phyloP scores from a whole-genome alignment of 1,140 invertebrate species.

The Lordiphosa clarofinis region DNA sequence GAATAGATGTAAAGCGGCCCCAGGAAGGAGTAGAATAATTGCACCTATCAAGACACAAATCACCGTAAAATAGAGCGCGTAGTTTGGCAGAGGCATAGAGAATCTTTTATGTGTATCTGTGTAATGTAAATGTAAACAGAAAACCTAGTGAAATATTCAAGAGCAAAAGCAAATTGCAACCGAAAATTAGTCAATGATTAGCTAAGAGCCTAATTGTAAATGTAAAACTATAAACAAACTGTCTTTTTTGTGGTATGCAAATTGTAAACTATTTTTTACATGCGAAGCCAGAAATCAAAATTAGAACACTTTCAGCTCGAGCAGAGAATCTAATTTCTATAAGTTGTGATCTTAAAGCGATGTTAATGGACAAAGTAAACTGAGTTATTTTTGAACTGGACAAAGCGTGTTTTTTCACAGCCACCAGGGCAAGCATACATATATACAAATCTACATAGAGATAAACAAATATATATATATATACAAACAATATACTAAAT shows the following conservation, averaged over 20 bases:
- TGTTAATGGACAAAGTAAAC: conserved; percentile 64
- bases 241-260: conserved; percentile 71
- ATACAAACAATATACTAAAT: conserved; percentile 59
- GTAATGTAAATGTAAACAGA: conserved; percentile 45
- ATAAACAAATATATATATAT: conserved; percentile 53
- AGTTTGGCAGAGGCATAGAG: conserved; percentile 19
- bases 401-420: conserved; percentile 61
- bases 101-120: conserved; percentile 41
- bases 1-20: conserved; percentile 39
- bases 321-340: conserved; percentile 64
- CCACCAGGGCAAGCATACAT: conserved; percentile 46
- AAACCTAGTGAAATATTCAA: conserved; percentile 61
- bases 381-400: conserved; percentile 74
- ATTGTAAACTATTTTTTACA: conserved; percentile 77
- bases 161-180: conserved; percentile 67
- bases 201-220: conserved; percentile 69
- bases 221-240: conserved; percentile 62
- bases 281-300: conserved; percentile 36
- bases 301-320: conserved; percentile 47
- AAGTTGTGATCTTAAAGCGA: conserved; percentile 69
- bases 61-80: conserved; percentile 2
- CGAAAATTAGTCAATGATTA: conserved; percentile 69
- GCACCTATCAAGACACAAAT: conserved; percentile 28
- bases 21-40: conserved; percentile 53
- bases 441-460: conserved; percentile 43